Evolutionary conservation across 2,888 invertebrate species (phyloP), one percentile per base, ranked within the genome.

Genomic region (Clepsis dumicolana): DNA sequence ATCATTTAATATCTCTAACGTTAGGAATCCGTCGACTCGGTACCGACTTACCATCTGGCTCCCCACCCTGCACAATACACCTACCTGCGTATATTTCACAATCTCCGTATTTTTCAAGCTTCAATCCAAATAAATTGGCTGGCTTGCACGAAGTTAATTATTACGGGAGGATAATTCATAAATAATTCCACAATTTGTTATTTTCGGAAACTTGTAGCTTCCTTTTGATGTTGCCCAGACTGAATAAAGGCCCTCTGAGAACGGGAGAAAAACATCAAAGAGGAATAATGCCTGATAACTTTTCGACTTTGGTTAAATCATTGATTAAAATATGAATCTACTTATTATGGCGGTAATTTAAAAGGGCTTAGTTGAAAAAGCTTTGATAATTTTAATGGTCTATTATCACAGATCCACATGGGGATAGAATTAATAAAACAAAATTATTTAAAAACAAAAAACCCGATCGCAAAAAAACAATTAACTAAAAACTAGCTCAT

Each of bases 241-340:
- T 35, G 48, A 57, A 64, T 64, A 64, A 64, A 50, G 57, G 18
- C 35, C 25, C 7, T 18, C 25, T 12, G 25, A 38, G 12, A 27
- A 7, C 10, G 3, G 53, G 12, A 35, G 18, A 18, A 35, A 35
- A 56, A n/a, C 44, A 57, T 64, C 25, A 44, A 50, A 64, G 44
- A 32, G 16, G 56, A 14, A 29, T 32, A 48, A 35, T 24, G 16
- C 38, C 27, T 52, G 32, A 38, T 32, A 27, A 38, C 25, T 50
- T 64, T 14, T 8, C n/a, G 8, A 38, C 41, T 18, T 41, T 7
- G 7, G n/a, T 5, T 62, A 35, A 52, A 52, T 38, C 25, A 38
- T 52, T 27, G 52, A 62, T 62, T 61, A 61, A 14, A 32, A 29
- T 29, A 7, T 29, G 3, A 29, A 29, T 3, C 29, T 29, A n/a